Conservation (phyloP, 2,888 invertebrate species). For the Mamestra brassicae region DNA sequence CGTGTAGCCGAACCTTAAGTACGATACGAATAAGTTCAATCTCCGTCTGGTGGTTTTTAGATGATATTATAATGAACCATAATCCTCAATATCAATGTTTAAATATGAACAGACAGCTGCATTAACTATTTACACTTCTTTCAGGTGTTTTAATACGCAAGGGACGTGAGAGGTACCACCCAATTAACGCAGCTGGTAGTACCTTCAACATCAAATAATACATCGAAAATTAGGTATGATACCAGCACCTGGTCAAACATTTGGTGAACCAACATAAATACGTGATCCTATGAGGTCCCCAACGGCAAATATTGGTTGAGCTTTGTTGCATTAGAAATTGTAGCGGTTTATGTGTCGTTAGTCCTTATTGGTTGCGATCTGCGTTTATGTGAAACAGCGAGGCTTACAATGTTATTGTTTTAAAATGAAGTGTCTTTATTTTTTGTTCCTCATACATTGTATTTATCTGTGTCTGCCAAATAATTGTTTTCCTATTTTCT, state of each 20-base stretch:
- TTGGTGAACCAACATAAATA: constrained; percentile 57
- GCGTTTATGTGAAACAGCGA: not conserved
- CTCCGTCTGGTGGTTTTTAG: not conserved
- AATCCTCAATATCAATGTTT: not conserved
- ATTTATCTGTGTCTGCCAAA: too few relatives aligned
- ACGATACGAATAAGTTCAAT: not conserved
- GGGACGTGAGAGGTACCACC: not conserved
- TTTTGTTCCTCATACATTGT: not conserved
- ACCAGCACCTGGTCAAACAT: constrained; percentile 71
- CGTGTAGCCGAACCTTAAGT: too few relatives aligned
- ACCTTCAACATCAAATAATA: constrained; percentile 23
- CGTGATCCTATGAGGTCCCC: constrained; percentile 41
- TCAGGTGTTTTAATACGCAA: not conserved
- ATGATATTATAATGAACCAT: not conserved
- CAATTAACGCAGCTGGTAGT: constrained; percentile 31
- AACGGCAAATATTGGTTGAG: constrained; percentile 34
- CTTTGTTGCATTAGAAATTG: constrained; percentile 7
- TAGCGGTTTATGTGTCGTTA: not conserved
- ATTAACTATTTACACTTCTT: constrained; percentile 7
- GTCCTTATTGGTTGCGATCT: not conserved
- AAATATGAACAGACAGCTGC: constrained; percentile 23
- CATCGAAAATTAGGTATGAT: constrained; percentile 67
- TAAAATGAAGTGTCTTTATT: too few relatives aligned
- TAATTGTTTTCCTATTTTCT: too few relatives aligned
- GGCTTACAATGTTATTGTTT: not conserved